These are phyloP conservation scores for Mustelus asterias DNA, from an alignment of 2,113 vertebrate species.

Conservation along the genomic window DNA sequence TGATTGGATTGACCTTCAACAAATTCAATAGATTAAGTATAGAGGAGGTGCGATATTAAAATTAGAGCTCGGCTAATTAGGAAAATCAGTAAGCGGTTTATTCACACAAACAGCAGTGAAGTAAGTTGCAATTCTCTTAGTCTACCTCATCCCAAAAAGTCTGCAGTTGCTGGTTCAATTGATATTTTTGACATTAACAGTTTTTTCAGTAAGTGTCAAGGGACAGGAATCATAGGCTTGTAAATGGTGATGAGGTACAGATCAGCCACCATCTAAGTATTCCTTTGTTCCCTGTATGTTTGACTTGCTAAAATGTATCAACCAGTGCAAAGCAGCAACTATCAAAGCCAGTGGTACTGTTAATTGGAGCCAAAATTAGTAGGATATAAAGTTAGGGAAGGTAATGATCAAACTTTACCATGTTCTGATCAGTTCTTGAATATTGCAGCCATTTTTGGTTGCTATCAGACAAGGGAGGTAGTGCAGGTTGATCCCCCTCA, in stretches of 20 bases:
- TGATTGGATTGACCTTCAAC: too few species aligned
- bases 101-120: neutral
- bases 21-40: too few species aligned
- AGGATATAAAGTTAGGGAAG: neutral
- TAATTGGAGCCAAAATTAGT: neutral
- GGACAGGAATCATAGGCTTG: neutral
- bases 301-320: neutral
- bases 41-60: neutral
- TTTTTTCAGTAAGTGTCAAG: neutral
- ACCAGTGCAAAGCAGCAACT: neutral
- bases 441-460: neutral
- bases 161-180: neutral
- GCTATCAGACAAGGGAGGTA: neutral
- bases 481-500: neutral
- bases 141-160: neutral
- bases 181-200: neutral
- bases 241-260: neutral
- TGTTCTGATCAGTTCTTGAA: neutral
- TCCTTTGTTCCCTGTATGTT: neutral
- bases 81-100: neutral
- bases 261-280: neutral
- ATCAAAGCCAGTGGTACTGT: neutral
- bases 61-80: neutral
- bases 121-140: neutral
- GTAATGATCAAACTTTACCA: neutral